A percentile compares a stretch with the other conserved stretches of the same genome.
These are phyloP conservation scores for Patella caerulea DNA, from an alignment of 2,888 invertebrate genomes.

Conservation along the genomic window DNA sequence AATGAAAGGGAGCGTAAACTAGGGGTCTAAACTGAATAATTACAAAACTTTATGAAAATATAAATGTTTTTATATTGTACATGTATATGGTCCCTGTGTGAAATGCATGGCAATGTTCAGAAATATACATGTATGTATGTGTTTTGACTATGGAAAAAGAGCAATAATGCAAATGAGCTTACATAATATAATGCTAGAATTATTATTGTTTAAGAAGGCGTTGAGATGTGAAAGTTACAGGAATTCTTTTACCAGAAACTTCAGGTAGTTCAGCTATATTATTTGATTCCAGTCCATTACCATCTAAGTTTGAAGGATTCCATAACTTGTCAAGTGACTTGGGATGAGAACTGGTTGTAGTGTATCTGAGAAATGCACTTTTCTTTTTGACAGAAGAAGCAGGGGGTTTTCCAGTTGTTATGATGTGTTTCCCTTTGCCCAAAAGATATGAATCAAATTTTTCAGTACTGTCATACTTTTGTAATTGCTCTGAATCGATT, in stretches of 20 bases:
- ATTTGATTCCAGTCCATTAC: background rate
- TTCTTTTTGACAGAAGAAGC: background rate
- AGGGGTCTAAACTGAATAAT: no score
- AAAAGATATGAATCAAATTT: background rate
- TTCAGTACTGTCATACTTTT: background rate
- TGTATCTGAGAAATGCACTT: background rate
- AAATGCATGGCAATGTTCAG: no score
- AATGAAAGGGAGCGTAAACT: no score
- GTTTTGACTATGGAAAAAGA: no score
- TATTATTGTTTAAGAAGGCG: background rate
- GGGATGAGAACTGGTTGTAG: background rate
- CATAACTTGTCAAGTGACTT: background rate
- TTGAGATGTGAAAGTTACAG: background rate
- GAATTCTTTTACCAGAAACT: conserved; percentile 7
- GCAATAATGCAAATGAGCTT: no score
- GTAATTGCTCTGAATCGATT: background rate
- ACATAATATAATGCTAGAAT: background rate
- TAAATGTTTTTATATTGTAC: no score
- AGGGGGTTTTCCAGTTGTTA: background rate
- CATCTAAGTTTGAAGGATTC: background rate
- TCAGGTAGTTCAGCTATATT: background rate
- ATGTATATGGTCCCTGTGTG: no score
- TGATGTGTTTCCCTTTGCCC: background rate
- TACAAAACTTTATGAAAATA: no score
- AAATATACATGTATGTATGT: no score